Conservation (phyloP, 2,888 invertebrate species). For the Tetragnatha montana region DNA sequence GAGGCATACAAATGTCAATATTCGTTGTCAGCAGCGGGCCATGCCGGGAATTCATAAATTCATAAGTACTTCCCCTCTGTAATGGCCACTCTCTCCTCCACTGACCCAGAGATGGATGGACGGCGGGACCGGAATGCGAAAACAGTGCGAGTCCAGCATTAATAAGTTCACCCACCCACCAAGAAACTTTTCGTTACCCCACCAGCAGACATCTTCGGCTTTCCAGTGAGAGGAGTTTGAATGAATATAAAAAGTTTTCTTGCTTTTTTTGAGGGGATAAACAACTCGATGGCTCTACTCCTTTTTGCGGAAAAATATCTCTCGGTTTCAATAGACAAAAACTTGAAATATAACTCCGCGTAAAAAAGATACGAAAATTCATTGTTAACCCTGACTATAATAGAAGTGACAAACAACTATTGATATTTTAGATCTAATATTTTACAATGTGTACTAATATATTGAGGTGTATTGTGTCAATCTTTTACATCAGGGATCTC, state of each 20-base stretch:
- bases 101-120: conserved; percentile 65
- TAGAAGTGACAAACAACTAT: too few species aligned
- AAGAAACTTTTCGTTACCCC: conserved; percentile 1
- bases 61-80: conserved; percentile 69
- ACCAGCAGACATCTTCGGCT: background rate
- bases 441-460: too few species aligned
- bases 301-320: background rate
- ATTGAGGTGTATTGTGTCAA: too few species aligned
- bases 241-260: background rate
- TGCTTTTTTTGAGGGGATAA: background rate
- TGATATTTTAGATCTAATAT: too few species aligned
- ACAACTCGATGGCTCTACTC: background rate
- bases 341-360: too few species aligned
- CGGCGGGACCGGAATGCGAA: conserved; percentile 57
- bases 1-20: conserved; percentile 67
- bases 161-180: conserved; percentile 39
- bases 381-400: too few species aligned
- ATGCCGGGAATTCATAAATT: conserved; percentile 71
- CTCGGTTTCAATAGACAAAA: too few species aligned
- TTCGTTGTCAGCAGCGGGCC: conserved; percentile 47
- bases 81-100: conserved; percentile 54
- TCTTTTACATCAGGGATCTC: too few species aligned
- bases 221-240: background rate
- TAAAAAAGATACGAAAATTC: too few species aligned
- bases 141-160: conserved; percentile 54